Evolutionary conservation across 92 coral and sea anemone genomes (phyloP).

Genomic region (Phenganax marumi): DNA sequence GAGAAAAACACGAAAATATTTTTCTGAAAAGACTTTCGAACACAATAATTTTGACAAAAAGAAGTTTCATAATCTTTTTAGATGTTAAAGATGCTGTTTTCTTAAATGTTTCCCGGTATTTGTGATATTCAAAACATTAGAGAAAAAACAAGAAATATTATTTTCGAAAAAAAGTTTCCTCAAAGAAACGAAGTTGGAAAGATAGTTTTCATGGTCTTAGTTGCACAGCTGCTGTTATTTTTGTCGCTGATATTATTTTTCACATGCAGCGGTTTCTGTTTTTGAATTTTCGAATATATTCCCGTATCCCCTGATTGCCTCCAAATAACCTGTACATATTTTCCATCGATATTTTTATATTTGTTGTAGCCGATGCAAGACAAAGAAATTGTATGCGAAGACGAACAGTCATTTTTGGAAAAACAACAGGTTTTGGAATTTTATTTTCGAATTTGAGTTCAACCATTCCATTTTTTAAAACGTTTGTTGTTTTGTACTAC

Average conservation of each 20-base stretch:
- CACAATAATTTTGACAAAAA: not conserved
- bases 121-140: too few relatives aligned
- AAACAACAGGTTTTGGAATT: slow-evolving; percentile 72
- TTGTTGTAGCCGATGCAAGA: slow-evolving; percentile 88
- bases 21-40: not conserved
- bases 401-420: slow-evolving; percentile 81
- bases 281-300: too few relatives aligned
- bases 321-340: too few relatives aligned
- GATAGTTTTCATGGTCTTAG: not conserved
- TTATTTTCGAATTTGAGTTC: not conserved
- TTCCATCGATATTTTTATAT: not conserved
- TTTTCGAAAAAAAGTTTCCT: too few relatives aligned
- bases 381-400: slow-evolving; percentile 84
- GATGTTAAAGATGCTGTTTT: too few relatives aligned
- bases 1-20: not conserved
- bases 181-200: too few relatives aligned
- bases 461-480: not conserved
- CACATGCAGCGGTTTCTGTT: too few relatives aligned
- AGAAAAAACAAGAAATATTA: too few relatives aligned
- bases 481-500: not conserved
- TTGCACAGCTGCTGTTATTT: not conserved
- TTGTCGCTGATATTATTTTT: not conserved
- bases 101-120: too few relatives aligned
- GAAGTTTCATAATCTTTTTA: too few relatives aligned
- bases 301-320: too few relatives aligned